Percentiles rank a stretch among this genome's conserved stretches.
These are phyloP conservation scores for Ischnura elegans DNA, from an alignment of 2,888 invertebrate genomes.

Conservation along the genomic window DNA sequence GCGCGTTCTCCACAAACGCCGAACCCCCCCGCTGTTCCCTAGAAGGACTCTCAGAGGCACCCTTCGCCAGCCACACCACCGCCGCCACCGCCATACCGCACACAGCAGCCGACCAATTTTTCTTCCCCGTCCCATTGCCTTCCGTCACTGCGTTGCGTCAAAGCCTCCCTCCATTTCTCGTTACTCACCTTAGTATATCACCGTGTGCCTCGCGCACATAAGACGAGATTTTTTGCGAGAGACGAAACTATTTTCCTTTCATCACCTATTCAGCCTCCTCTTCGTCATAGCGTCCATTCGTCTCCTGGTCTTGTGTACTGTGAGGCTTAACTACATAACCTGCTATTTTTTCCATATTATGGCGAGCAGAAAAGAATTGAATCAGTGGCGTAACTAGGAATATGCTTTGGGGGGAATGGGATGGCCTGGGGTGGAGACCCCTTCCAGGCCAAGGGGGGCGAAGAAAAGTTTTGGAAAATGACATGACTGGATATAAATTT, in stretches of 20 bases:
- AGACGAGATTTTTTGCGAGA: not conserved
- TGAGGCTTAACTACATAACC: too few relatives aligned
- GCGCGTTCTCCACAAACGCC: not conserved
- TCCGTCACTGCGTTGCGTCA: not conserved
- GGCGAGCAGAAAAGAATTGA: too few relatives aligned
- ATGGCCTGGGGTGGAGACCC: too few relatives aligned
- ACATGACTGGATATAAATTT: too few relatives aligned
- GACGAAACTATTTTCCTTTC: not conserved
- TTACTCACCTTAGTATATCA: not conserved
- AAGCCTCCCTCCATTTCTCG: not conserved
- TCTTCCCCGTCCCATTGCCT: constrained; percentile 14
- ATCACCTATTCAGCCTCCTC: not conserved
- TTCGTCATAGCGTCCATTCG: not conserved
- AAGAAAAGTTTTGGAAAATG: too few relatives aligned
- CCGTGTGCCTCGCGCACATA: not conserved
- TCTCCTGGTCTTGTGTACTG: too few relatives aligned
- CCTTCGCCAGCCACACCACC: too few relatives aligned
- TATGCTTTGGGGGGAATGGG: too few relatives aligned
- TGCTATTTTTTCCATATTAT: too few relatives aligned
- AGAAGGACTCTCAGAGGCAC: not conserved
- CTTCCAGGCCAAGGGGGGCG: too few relatives aligned
- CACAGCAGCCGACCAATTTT: not conserved
- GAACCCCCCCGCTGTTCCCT: not conserved
- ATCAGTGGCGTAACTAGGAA: too few relatives aligned
- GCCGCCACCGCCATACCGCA: not conserved